Conservation (phyloP, 2,888 invertebrate genomes). For the Frankliniella intonsa region DNA sequence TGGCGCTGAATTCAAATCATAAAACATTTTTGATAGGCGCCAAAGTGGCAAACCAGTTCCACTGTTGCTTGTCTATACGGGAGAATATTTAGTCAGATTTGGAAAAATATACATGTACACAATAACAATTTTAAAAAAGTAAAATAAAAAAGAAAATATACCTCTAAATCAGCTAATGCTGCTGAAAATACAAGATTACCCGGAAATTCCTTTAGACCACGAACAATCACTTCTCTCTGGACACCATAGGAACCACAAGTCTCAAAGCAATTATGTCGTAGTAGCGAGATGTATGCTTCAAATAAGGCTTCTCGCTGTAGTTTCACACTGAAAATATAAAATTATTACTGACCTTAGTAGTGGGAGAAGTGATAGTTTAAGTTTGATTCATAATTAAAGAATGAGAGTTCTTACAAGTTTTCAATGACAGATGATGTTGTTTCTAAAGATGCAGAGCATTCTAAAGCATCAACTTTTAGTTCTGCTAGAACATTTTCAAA, state of each 20-base stretch:
- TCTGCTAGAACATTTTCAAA: constrained; percentile 43
- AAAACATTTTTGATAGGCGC: not conserved
- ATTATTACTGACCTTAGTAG: not conserved
- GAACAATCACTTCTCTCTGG: constrained; percentile 43
- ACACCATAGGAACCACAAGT: constrained; percentile 35
- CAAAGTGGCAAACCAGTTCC: constrained; percentile 8
- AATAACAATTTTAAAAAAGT: no score
- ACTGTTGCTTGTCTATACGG: not conserved
- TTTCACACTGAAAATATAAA: constrained; percentile 32
- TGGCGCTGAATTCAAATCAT: not conserved
- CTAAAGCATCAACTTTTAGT: not conserved
- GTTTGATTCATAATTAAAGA: constrained; percentile 64
- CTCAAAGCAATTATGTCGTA: constrained; percentile 42
- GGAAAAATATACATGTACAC: no score
- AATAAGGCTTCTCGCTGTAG: constrained; percentile 47
- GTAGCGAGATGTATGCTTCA: constrained; percentile 47
- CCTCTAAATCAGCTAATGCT: constrained; percentile 50
- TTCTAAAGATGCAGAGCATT: not conserved
- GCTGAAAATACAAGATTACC: constrained; percentile 57
- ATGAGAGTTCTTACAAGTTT: constrained; percentile 53
- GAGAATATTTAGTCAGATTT: no score
- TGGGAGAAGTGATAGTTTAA: constrained; percentile 62
- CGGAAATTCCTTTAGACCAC: constrained; percentile 51
- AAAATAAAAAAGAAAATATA: constrained; percentile 37
- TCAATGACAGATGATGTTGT: not conserved